Conservation (phyloP, 2,888 invertebrate species). For the Drosophila multiciliata region DNA sequence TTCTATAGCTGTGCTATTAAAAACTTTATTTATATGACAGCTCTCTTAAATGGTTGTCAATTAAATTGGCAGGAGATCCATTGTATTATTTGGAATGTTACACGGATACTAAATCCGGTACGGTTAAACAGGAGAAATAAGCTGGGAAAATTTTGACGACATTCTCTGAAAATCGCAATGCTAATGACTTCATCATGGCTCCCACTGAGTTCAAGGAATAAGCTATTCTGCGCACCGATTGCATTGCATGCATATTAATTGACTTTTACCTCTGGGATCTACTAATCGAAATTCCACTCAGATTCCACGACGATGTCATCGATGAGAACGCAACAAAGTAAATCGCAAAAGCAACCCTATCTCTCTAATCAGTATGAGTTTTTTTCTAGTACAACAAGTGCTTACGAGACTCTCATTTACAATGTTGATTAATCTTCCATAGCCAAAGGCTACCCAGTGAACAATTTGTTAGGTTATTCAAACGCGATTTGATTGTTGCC, state of each 20-base stretch:
- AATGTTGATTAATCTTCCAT: conserved; percentile 15
- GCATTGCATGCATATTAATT: conserved; percentile 63
- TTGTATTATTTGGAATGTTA: background rate
- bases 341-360: conserved; percentile 7
- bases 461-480: conserved; percentile 4
- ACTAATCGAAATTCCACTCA: conserved; percentile 60
- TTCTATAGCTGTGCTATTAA: background rate
- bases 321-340: conserved; percentile 5
- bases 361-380: conserved; percentile 31
- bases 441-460: conserved; percentile 3
- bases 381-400: conserved; percentile 12
- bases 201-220: conserved; percentile 4
- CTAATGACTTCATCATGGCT: conserved; percentile 49
- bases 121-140: conserved; percentile 20
- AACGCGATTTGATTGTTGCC: conserved; percentile 5
- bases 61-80: background rate
- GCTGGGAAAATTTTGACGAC: conserved; percentile 37
- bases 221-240: conserved; percentile 23
- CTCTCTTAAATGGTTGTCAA: background rate
- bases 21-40: background rate
- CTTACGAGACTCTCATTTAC: conserved; percentile 27
- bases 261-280: background rate
- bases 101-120: conserved; percentile 46
- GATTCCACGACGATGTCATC: conserved; percentile 33
- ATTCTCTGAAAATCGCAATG: conserved; percentile 42